A percentile compares a stretch with the other conserved stretches of the same genome.
These are phyloP conservation scores for Anhinga rufa DNA, from an alignment of 2,113 vertebrate species.

Conservation along the genomic window DNA sequence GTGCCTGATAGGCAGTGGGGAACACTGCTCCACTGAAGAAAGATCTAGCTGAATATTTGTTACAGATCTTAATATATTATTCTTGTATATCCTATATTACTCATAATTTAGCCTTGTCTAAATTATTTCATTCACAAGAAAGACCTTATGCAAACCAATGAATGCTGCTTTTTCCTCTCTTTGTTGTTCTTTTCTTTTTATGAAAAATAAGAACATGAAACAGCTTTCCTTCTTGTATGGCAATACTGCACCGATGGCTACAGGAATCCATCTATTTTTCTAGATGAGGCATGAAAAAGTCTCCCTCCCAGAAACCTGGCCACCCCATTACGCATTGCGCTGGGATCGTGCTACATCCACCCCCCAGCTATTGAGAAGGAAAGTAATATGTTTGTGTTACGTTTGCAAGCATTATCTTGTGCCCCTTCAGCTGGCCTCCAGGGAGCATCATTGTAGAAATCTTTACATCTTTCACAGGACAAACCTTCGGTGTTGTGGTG, in stretches of 20 bases:
- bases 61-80: not conserved
- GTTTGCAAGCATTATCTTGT: constrained; percentile 73
- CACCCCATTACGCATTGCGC: not conserved
- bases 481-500: constrained; percentile 82
- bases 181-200: not conserved
- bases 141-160: not conserved
- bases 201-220: not conserved
- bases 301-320: not conserved
- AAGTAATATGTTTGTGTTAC: constrained; percentile 53
- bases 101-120: not conserved
- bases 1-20: not conserved
- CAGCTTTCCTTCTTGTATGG: not conserved
- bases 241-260: not conserved
- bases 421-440: constrained; percentile 80
- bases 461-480: constrained; percentile 83
- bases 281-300: not conserved
- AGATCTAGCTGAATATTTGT: not conserved
- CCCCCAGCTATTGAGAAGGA: not conserved
- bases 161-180: not conserved
- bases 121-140: not conserved
- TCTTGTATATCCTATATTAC: not conserved
- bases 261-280: not conserved
- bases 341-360: not conserved
- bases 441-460: constrained; percentile 85
- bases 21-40: not conserved